Evolutionary conservation across 2,888 invertebrate genomes (phyloP), one percentile per base, ranked within the genome.

Genomic region (Lasius fuliginosus): DNA sequence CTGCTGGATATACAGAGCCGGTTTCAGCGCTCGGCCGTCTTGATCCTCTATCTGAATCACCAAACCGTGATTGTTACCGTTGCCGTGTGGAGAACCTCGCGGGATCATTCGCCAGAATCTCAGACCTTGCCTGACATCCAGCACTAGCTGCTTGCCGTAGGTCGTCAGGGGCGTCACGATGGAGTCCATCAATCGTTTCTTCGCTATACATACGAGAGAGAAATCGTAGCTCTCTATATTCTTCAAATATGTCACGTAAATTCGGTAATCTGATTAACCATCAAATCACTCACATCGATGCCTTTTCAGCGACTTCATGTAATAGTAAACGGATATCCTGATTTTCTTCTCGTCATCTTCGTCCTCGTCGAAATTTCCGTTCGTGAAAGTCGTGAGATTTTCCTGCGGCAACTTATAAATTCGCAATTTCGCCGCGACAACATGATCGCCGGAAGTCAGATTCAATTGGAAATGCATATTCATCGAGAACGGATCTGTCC

Each of bases 41-140:
- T 96, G 96, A 92, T 96, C 96, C 92, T 96, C 96, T 33, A 96
- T 96, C 89, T 96, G 95, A n/a, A 96, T 94, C 18, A 95, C 95
- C 83, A 96, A 90, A 0, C 96, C 96, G 75, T 95, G 94, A 88
- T 94, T 94, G 92, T 93, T 95, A 75, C 90, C 91, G 83, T 75
- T 88, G 67, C 88, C 90, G 30, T 87, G 89, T 33, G 87, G 11
- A n/a, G 53, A 53, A 69, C 85, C 88, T 27, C 88, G 85, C 33
- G 86, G 36, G 87, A 86, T 91, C 49, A 91, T 88, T 81, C 93
- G 90, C 95, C 95, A 95, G 81, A 92, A 93, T 85, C 92, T 92
- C 68, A 94, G 87, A 6, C 92, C 92, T 64, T 94, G 92, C 74
- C 92, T 91, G 9, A 94, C 94, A 82, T 95, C 94, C 65, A 95